Evolutionary conservation across 2,888 invertebrate species (phyloP).

Genomic region (Dilophus febrilis): DNA sequence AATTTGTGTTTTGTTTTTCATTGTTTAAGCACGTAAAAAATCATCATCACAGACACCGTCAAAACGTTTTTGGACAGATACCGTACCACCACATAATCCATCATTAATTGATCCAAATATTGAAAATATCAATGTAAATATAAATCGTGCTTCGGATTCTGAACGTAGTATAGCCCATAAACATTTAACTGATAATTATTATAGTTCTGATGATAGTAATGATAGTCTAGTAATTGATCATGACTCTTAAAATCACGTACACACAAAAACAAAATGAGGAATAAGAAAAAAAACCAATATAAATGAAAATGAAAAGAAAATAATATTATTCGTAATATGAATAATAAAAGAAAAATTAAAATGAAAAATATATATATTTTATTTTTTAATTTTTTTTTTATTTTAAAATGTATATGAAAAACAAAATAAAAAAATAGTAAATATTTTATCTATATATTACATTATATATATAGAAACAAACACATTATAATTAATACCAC

Average conservation of each 20-base stretch:
- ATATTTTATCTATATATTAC: no score
- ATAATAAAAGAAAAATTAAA: no score
- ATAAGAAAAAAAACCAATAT: no score
- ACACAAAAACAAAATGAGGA: no score
- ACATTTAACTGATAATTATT: constrained; percentile 9
- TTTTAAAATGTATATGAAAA: no score
- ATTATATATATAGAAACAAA: no score
- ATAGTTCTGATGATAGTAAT: constrained; percentile 14
- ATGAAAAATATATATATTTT: no score
- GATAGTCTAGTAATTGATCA: constrained; percentile 14
- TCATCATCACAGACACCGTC: constrained; percentile 12
- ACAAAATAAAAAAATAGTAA: no score
- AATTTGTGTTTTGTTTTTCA: background rate
- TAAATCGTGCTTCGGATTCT: constrained; percentile 11
- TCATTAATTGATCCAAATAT: constrained; percentile 13
- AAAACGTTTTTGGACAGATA: constrained; percentile 12
- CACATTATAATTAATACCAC: no score
- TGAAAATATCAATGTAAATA: constrained; percentile 14
- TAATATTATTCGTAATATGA: no score
- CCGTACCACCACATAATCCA: constrained; percentile 9
- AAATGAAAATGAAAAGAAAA: no score
- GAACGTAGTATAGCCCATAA: constrained; percentile 10
- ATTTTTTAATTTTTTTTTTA: no score
- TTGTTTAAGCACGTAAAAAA: constrained; percentile 8
- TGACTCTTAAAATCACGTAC: constrained; percentile 8